Base-by-base conservation (phyloP, 2,888 invertebrate species). In the Drosophila emarginata region DNA sequence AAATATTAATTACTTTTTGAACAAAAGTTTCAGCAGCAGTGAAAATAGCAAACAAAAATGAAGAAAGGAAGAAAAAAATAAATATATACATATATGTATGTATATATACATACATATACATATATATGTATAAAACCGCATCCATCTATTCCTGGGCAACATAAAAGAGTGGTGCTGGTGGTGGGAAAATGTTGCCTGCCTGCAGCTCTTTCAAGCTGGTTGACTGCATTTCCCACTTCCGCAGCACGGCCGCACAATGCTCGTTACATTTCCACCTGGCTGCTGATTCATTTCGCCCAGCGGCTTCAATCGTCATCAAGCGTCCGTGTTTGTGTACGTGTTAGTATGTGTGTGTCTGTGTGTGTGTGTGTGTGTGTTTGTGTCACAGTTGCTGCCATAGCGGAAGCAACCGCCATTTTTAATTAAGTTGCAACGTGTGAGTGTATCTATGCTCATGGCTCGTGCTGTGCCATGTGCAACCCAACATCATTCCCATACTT, bases 1-100 rank as follows among this genome's bases (percentile, higher is more conserved):
- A 83, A 78, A 87, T 83, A 85, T 83, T 87, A 84, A 84, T 87
- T 87, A 79, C 84, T 69, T 87, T 80, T 57, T 52, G 67, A 73
- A 85, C 81, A 84, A 82, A 87, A 81, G 64, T 60, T 74, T 61
- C 32, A 32, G 28, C 11, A 21, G 61, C 37, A 62, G 61, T 32
- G 32, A 36, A 45, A 63, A 64, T 51, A 52, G 37, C 32, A 37
- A 37, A 37, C 37, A 12, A 45, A 45, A 45, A 45, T 45, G 45
- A 45, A 45, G 45, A 18, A 45, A 45, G 21, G 21, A 12, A 12
- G 12, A 45, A 45, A 45, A 23, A 23, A 23, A 23, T 2, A 23
- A 23, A 26, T 5, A 26, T 26, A 26, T 26, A 26, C 5, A 26
- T 26, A 26, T 5, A 26, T 5, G 5, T 26, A 26, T 26, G 5